These are phyloP conservation scores for Panurus biarmicus DNA, from an alignment of 2,113 vertebrate species.

Conservation along the genomic window DNA sequence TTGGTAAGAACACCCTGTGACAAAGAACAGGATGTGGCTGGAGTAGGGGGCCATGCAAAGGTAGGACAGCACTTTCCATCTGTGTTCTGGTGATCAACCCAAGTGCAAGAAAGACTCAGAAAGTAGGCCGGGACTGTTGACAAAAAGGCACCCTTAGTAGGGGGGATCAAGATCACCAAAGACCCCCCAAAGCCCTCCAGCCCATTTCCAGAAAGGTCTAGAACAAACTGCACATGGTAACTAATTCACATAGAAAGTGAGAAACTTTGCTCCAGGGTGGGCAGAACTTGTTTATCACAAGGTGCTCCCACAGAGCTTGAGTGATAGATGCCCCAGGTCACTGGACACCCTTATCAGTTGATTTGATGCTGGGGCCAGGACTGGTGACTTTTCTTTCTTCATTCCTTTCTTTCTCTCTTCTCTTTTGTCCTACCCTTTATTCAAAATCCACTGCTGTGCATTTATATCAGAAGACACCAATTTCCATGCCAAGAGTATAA, in stretches of 20 bases:
- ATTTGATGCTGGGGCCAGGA: neutral
- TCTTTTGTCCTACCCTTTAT: neutral
- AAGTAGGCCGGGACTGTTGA: neutral
- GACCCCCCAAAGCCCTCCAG: neutral
- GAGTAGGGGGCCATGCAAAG: neutral
- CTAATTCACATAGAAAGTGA: neutral
- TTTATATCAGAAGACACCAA: neutral
- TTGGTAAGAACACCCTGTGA: neutral
- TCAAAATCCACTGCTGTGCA: neutral
- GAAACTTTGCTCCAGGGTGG: neutral
- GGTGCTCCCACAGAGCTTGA: neutral
- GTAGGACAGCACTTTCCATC: neutral
- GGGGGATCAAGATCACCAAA: neutral
- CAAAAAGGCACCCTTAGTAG: no score
- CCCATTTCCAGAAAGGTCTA: neutral
- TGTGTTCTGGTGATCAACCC: neutral
- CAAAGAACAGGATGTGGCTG: neutral
- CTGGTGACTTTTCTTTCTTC: neutral
- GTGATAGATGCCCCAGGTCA: neutral
- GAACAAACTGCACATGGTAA: neutral
- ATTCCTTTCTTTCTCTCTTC: neutral
- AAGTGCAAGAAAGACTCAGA: neutral
- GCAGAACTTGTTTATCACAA: neutral
- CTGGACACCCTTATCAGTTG: neutral
- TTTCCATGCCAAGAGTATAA: neutral